Conservation (phyloP, 2,888 invertebrate genomes). For the Drosophila parthenogenetica region DNA sequence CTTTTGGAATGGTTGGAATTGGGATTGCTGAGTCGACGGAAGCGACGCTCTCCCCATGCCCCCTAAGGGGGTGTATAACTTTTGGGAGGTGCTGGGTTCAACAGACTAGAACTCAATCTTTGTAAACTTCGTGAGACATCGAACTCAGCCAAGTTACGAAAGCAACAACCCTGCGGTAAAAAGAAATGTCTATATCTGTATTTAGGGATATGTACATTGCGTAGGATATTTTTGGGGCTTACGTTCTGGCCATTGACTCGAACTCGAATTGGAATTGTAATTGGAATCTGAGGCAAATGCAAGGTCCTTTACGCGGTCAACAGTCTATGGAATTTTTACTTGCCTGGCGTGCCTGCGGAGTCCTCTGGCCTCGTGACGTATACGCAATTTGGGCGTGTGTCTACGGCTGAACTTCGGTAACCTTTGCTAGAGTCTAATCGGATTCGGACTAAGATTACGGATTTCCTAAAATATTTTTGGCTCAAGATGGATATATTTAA, state of each 20-base stretch:
- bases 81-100: slow-evolving; percentile 29
- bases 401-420: neutral
- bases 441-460: neutral
- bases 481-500: too few relatives aligned
- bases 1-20: slow-evolving; percentile 47
- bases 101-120: slow-evolving; percentile 29
- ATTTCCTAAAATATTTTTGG: too few relatives aligned
- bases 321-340: neutral
- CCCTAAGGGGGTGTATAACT: slow-evolving; percentile 16
- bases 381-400: neutral
- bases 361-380: neutral
- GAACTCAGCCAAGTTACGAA: slow-evolving; percentile 51
- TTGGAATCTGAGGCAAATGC: slow-evolving; percentile 8
- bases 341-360: neutral
- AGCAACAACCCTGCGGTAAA: slow-evolving; percentile 6
- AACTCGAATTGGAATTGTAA: slow-evolving; percentile 2
- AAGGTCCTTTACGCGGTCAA: slow-evolving; percentile 17
- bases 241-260: slow-evolving; percentile 36
- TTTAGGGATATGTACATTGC: slow-evolving; percentile 31
- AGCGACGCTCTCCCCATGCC: slow-evolving; percentile 28
- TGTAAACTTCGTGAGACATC: slow-evolving; percentile 28
- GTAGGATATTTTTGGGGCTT: slow-evolving; percentile 22
- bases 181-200: neutral
- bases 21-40: slow-evolving; percentile 54
- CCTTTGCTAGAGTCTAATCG: neutral